Evolutionary conservation across 1,140 invertebrate genomes (phyloP).

Genomic region (Ganaspis sp.): DNA sequence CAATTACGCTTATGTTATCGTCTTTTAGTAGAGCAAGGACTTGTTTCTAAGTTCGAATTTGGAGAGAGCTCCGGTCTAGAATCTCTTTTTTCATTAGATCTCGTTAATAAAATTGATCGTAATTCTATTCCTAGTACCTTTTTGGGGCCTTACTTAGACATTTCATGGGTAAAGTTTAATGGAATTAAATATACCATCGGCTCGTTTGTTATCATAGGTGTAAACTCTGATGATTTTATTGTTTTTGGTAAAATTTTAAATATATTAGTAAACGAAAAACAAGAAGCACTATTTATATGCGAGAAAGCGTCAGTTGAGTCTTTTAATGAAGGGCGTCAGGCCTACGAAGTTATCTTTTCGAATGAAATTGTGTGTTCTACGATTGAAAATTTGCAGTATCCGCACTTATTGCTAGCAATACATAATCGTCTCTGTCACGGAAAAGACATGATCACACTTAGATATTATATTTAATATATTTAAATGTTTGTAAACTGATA

Average conservation of each 20-base stretch:
- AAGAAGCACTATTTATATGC: not conserved
- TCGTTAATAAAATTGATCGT: not conserved
- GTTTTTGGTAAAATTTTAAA: slow-evolving; percentile 22
- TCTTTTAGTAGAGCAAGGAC: not conserved
- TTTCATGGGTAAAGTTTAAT: slow-evolving; percentile 12
- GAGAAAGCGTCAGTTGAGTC: not conserved
- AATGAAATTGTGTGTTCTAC: not conserved
- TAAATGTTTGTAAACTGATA: too few relatives aligned
- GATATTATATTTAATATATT: too few relatives aligned
- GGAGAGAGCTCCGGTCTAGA: not conserved
- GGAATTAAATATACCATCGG: slow-evolving; percentile 24
- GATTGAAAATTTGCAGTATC: not conserved
- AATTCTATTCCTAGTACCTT: not conserved
- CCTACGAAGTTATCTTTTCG: not conserved
- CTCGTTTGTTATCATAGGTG: slow-evolving; percentile 18
- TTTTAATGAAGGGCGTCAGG: not conserved
- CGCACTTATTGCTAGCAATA: not conserved
- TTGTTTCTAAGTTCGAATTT: not conserved
- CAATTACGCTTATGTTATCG: slow-evolving; percentile 19
- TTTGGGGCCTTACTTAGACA: not conserved
- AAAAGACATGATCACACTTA: not conserved
- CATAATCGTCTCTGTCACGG: not conserved
- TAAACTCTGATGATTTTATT: not conserved
- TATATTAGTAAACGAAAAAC: not conserved
- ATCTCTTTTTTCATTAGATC: not conserved